A percentile compares a stretch with the other conserved stretches of the same genome.
Conservation (phyloP, 2,888 invertebrate species). For the Rhingia campestris region DNA sequence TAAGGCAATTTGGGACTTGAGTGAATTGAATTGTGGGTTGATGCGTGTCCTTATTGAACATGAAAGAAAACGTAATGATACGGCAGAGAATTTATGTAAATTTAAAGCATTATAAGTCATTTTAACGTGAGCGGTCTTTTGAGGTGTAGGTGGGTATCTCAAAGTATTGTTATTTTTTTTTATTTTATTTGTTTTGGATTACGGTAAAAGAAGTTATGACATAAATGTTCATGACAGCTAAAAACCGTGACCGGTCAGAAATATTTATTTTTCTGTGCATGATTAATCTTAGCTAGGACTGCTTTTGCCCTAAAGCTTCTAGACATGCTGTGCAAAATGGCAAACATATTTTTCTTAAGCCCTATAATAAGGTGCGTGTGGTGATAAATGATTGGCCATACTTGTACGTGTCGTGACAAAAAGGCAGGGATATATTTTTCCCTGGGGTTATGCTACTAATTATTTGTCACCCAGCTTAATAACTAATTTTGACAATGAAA, state of each 20-base stretch:
- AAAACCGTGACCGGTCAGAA: neutral
- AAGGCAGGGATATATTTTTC: conserved; percentile 15
- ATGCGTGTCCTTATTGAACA: conserved; percentile 19
- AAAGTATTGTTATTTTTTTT: neutral
- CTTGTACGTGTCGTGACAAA: conserved; percentile 24
- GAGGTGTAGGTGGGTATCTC: neutral
- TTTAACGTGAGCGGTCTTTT: conserved; percentile 13
- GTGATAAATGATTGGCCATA: neutral
- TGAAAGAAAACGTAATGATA: conserved; percentile 27
- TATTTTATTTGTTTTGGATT: neutral
- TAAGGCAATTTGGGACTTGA: conserved; percentile 30
- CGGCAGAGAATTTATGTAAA: conserved; percentile 29
- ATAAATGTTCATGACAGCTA: neutral
- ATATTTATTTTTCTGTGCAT: neutral
- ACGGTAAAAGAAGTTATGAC: neutral
- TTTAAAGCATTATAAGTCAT: neutral
- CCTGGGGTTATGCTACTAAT: conserved; percentile 20
- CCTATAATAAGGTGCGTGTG: conserved; percentile 13
- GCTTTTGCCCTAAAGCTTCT: neutral
- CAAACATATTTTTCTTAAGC: neutral
- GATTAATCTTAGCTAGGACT: neutral
- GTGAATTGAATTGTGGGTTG: conserved; percentile 14
- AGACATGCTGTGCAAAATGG: neutral
- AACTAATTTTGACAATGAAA: conserved; percentile 25
- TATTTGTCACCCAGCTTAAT: conserved; percentile 41